phyloP scores from a whole-genome alignment of 2,888 invertebrate genomes.

The Calephelis perditalis region DNA sequence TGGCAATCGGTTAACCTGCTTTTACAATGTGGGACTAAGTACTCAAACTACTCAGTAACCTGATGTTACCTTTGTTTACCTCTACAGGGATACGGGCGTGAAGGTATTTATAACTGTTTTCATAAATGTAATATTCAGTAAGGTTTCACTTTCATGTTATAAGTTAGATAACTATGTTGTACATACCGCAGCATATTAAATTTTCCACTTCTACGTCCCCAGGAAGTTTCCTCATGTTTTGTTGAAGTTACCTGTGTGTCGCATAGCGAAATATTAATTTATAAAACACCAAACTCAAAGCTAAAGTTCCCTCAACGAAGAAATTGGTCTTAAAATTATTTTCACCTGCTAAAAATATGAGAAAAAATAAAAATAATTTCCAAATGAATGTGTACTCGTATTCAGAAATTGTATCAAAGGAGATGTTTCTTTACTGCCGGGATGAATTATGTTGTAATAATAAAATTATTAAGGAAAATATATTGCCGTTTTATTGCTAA shows the following conservation, averaged over 20 bases:
- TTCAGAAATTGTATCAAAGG: slow-evolving; percentile 1
- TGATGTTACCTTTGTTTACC: too few relatives aligned
- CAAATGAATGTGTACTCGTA: slow-evolving; percentile 9
- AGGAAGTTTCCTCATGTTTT: slow-evolving; percentile 52
- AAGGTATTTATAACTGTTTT: slow-evolving; percentile 3
- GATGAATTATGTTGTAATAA: too few relatives aligned
- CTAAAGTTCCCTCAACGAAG: slow-evolving; percentile 45
- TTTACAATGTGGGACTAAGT: too few relatives aligned
- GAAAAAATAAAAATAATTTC: slow-evolving; percentile 6
- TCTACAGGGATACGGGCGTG: too few relatives aligned
- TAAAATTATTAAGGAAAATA: too few relatives aligned
- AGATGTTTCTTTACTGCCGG: not conserved
- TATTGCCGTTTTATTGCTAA: too few relatives aligned
- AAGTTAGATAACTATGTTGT: slow-evolving; percentile 28
- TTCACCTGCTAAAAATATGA: not conserved
- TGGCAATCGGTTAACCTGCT: too few relatives aligned
- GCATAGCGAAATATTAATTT: slow-evolving; percentile 56
- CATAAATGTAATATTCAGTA: slow-evolving; percentile 23
- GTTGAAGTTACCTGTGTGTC: slow-evolving; percentile 53
- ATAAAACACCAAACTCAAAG: slow-evolving; percentile 48
- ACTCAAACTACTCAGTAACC: too few relatives aligned
- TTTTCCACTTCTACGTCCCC: slow-evolving; percentile 59
- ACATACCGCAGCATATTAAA: slow-evolving; percentile 56
- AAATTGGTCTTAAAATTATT: slow-evolving; percentile 34
- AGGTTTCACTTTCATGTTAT: slow-evolving; percentile 30